Percentiles rank a stretch among this genome's conserved stretches.
These are phyloP conservation scores for Epizoanthus rinbou DNA, from an alignment of 92 coral and sea anemone genomes.

Conservation along the genomic window DNA sequence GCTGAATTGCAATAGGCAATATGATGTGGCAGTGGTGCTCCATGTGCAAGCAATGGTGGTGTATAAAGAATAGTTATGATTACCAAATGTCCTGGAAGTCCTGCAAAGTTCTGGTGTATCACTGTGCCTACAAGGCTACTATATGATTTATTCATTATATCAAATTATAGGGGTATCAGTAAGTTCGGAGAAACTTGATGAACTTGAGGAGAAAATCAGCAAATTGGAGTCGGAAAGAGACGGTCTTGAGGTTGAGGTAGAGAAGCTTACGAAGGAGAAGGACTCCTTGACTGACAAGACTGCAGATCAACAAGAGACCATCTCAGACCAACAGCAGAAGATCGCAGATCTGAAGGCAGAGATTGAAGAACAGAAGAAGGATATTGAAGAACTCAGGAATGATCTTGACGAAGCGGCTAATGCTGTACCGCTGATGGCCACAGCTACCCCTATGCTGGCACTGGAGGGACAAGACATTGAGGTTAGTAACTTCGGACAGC, in stretches of 20 bases:
- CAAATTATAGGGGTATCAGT: slow-evolving; percentile 63
- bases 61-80: no score
- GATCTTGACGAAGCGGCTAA: slow-evolving; percentile 86
- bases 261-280: slow-evolving; percentile 67
- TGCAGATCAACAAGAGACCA: slow-evolving; percentile 59
- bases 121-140: no score
- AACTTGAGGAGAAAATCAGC: slow-evolving; percentile 85
- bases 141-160: not conserved
- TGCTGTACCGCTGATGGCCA: slow-evolving; percentile 48
- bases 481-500: slow-evolving; percentile 41
- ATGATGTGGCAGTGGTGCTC: no score
- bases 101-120: no score
- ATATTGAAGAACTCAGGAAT: slow-evolving; percentile 68
- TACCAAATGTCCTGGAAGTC: no score
- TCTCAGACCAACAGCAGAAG: slow-evolving; percentile 60
- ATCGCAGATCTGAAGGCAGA: slow-evolving; percentile 60
- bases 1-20: no score
- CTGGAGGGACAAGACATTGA: slow-evolving; percentile 79
- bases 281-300: slow-evolving; percentile 68
- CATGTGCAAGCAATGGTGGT: no score
- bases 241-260: slow-evolving; percentile 79
- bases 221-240: slow-evolving; percentile 82
- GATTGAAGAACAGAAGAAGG: slow-evolving; percentile 67
- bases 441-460: slow-evolving; percentile 51
- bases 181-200: slow-evolving; percentile 81